Evolutionary conservation across 2,113 vertebrate species (phyloP).

Genomic region (Desmodus rotundus): DNA sequence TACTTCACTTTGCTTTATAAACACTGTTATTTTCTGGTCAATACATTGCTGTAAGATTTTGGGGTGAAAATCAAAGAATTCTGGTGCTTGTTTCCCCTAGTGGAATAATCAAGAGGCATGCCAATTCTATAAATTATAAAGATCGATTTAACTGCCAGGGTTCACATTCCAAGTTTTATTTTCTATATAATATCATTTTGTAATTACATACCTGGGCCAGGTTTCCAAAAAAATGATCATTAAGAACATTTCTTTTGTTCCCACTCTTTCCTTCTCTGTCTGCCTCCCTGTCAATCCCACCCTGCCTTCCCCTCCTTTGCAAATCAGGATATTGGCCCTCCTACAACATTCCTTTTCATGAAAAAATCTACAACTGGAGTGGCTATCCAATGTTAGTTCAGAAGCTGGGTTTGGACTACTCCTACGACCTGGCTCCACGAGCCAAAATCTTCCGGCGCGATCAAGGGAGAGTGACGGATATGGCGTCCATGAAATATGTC

Average conservation of each 20-base stretch:
- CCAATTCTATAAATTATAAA: neutral
- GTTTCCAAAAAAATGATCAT: neutral
- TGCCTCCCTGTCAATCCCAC: neutral
- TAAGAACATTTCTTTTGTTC: neutral
- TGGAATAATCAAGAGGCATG: neutral
- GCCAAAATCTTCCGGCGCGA: slow-evolving; percentile 94
- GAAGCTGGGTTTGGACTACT: slow-evolving; percentile 88
- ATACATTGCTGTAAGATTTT: neutral
- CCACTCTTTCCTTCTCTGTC: neutral
- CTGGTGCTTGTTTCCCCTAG: neutral
- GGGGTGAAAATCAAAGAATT: neutral
- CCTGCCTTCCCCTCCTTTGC: neutral
- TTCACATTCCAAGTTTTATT: neutral
- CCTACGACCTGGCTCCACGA: slow-evolving; percentile 89
- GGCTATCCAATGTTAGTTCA: slow-evolving; percentile 84
- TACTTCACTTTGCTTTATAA: neutral
- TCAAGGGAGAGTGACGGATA: slow-evolving; percentile 85
- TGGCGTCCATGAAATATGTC: slow-evolving; percentile 88
- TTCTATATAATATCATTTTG: neutral
- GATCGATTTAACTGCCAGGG: neutral
- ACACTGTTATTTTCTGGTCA: neutral
- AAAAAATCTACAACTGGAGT: slow-evolving; percentile 88
- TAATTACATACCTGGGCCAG: neutral
- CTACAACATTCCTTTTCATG: slow-evolving; percentile 91
- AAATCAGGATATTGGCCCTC: slow-evolving; percentile 92